These are phyloP conservation scores for Drosophila prolongata DNA, from an alignment of 2,888 invertebrate species.

Conservation along the genomic window DNA sequence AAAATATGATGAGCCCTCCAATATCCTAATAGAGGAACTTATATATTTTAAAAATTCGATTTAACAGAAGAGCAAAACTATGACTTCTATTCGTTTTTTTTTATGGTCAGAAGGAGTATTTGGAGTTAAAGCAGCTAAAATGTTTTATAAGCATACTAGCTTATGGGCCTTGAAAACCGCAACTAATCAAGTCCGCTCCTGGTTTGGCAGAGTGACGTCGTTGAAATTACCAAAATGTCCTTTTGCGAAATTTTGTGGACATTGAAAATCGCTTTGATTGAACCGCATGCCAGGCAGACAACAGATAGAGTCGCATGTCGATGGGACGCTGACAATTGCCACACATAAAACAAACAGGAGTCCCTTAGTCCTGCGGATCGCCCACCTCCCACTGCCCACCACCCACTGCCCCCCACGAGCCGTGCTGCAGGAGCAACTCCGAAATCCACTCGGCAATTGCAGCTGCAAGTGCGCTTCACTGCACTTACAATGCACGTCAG, in stretches of 20 bases:
- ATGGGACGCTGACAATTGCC: slow-evolving; percentile 67
- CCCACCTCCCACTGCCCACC: slow-evolving; percentile 3
- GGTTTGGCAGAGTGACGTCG: slow-evolving; percentile 41
- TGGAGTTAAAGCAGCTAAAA: too few species aligned
- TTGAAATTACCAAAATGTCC: slow-evolving; percentile 81
- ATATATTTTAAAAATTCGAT: too few species aligned
- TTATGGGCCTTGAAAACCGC: background rate
- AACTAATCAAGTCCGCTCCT: slow-evolving; percentile 19
- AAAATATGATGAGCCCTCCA: too few species aligned
- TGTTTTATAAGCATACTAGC: too few species aligned
- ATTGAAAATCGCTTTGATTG: slow-evolving; percentile 81
- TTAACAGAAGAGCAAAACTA: too few species aligned
- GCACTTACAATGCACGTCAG: slow-evolving; percentile 72
- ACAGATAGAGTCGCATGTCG: slow-evolving; percentile 39
- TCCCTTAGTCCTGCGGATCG: slow-evolving; percentile 24
- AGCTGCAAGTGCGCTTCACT: slow-evolving; percentile 76
- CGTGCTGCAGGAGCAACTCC: slow-evolving; percentile 27
- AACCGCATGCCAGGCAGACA: slow-evolving; percentile 73
- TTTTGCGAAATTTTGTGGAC: slow-evolving; percentile 80
- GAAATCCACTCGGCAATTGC: slow-evolving; percentile 72
- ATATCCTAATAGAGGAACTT: too few species aligned
- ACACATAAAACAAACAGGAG: slow-evolving; percentile 78
- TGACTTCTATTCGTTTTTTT: too few species aligned
- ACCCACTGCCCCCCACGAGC: background rate
- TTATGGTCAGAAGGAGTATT: too few species aligned